Conservation (phyloP, 2,113 vertebrate species). For the Ptyas mucosa region DNA sequence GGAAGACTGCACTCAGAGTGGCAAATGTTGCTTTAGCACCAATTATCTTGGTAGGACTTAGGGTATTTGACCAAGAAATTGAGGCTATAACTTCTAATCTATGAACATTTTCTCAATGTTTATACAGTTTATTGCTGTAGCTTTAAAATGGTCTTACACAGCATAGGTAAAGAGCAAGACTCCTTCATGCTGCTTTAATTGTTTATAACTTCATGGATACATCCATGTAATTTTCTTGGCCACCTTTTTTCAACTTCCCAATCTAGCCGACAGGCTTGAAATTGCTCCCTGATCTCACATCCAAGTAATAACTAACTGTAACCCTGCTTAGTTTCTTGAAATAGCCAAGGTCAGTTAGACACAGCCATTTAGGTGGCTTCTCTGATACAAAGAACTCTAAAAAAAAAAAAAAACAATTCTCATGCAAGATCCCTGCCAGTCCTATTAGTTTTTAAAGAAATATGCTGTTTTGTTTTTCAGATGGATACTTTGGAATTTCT, state of each 20-base stretch:
- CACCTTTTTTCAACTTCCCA: background rate
- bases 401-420: constrained; percentile 9
- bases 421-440: background rate
- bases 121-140: constrained; percentile 5
- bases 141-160: constrained; percentile 33
- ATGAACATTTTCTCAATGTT: background rate
- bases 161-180: background rate
- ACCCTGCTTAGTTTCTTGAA: background rate
- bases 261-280: background rate
- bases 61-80: background rate
- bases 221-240: background rate
- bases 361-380: background rate
- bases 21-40: background rate
- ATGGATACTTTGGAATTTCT: constrained; percentile 87
- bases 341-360: background rate
- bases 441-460: constrained; percentile 40
- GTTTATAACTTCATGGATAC: background rate
- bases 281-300: background rate
- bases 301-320: background rate
- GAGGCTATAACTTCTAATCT: background rate
- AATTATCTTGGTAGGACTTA: background rate
- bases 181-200: background rate
- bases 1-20: background rate
- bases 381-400: background rate
- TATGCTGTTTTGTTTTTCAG: constrained; percentile 67